Conservation (phyloP, 2,113 vertebrate genomes). For the Larimichthys crocea region DNA sequence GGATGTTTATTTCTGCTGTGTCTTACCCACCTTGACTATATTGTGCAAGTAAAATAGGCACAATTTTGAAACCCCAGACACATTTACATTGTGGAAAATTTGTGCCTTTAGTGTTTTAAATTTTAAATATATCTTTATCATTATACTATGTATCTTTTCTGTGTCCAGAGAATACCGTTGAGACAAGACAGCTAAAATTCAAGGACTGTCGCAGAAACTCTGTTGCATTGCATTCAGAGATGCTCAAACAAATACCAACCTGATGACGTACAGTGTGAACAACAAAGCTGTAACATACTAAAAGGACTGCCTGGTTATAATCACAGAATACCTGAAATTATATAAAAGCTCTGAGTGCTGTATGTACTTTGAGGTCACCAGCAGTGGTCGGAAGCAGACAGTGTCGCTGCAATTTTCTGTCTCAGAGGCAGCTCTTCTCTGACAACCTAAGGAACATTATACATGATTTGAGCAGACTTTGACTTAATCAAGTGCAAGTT, state of each 20-base stretch:
- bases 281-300: constrained; percentile 18
- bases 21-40: constrained; percentile 1
- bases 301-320: constrained; percentile 9
- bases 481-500: constrained; percentile 79
- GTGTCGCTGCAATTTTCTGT: constrained; percentile 43
- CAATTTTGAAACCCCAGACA: background rate
- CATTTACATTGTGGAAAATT: constrained; percentile 1
- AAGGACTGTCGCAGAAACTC: background rate
- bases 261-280: background rate
- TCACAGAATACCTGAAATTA: constrained; percentile 37
- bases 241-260: background rate
- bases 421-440: constrained; percentile 32
- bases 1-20: constrained; percentile 1
- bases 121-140: background rate
- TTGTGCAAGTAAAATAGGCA: constrained; percentile 4
- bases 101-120: background rate
- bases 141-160: background rate
- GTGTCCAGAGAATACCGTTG: background rate
- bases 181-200: background rate
- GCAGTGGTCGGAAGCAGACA: constrained; percentile 27
- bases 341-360: constrained; percentile 43
- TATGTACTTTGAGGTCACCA: constrained; percentile 43
- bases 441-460: constrained; percentile 58
- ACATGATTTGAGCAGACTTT: constrained; percentile 59
- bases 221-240: background rate